Evolutionary conservation across 2,888 invertebrate genomes (phyloP).

Genomic region (Steinernema scapterisci): DNA sequence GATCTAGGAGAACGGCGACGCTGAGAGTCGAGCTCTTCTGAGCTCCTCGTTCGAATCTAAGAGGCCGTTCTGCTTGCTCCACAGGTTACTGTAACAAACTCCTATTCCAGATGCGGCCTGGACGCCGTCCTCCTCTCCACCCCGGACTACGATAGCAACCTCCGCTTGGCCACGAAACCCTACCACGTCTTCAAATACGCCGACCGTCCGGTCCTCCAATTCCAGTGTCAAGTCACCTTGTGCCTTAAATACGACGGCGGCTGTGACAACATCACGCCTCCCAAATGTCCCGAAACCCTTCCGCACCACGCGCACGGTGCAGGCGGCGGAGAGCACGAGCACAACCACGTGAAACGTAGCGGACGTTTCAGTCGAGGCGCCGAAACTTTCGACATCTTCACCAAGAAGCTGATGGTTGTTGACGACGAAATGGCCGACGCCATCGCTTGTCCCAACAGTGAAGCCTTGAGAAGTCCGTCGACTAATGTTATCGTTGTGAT

Average conservation of each 20-base stretch:
- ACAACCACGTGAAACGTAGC: constrained; percentile 32
- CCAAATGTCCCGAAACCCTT: constrained; percentile 58
- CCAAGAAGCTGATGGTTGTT: constrained; percentile 56
- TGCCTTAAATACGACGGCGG: constrained; percentile 66
- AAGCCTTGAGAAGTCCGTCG: neutral
- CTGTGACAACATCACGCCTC: constrained; percentile 64
- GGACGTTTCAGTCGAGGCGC: constrained; percentile 1
- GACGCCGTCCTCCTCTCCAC: constrained; percentile 64
- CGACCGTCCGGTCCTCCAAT: constrained; percentile 65
- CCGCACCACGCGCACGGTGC: constrained; percentile 52
- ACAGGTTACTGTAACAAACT: too few relatives aligned
- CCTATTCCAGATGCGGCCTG: constrained; percentile 55
- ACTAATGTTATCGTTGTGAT: constrained; percentile 27
- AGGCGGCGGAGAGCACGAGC: constrained; percentile 36
- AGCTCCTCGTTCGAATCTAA: too few relatives aligned
- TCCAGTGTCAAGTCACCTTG: constrained; percentile 67
- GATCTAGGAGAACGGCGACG: too few relatives aligned
- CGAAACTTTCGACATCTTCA: constrained; percentile 62
- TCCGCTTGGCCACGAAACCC: constrained; percentile 64
- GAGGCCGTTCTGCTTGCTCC: too few relatives aligned
- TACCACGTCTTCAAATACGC: constrained; percentile 68
- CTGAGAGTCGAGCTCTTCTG: too few relatives aligned
- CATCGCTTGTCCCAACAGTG: constrained; percentile 21
- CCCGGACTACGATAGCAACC: constrained; percentile 60
- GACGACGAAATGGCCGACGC: constrained; percentile 41